phyloP scores from a whole-genome alignment of 2,797 vertebrate genomes.

The Darevskia mixta region DNA sequence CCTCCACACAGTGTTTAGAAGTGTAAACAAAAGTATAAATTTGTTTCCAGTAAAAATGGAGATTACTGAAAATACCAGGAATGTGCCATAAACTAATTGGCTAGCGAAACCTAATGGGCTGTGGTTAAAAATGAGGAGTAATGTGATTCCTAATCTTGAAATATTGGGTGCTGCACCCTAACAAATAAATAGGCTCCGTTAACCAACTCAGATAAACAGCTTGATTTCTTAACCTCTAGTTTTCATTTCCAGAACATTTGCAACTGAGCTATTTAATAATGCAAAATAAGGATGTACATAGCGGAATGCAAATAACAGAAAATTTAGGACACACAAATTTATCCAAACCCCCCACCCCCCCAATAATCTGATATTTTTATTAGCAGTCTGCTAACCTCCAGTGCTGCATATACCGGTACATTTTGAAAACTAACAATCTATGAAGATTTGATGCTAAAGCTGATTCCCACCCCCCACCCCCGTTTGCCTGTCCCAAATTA shows the following conservation, averaged over 20 bases:
- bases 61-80: slow-evolving; percentile 65
- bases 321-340: slow-evolving; percentile 61
- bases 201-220: slow-evolving; percentile 63
- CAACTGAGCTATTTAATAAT: slow-evolving; percentile 44
- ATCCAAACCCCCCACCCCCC: slow-evolving; percentile 23
- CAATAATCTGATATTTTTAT: slow-evolving; percentile 41
- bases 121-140: slow-evolving; percentile 69
- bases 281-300: slow-evolving; percentile 56
- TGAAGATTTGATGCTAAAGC: slow-evolving; percentile 61
- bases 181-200: slow-evolving; percentile 63
- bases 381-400: slow-evolving; percentile 52
- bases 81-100: slow-evolving; percentile 63
- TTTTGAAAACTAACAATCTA: slow-evolving; percentile 69
- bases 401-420: slow-evolving; percentile 59
- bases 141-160: slow-evolving; percentile 69
- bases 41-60: slow-evolving; percentile 21
- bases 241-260: slow-evolving; percentile 49
- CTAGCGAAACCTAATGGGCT: slow-evolving; percentile 62
- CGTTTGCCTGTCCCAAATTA: slow-evolving; percentile 76
- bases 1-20: slow-evolving; percentile 13
- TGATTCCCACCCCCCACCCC: slow-evolving; percentile 68
- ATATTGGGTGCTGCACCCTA: slow-evolving; percentile 67
- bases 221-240: slow-evolving; percentile 60
- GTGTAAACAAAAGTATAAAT: slow-evolving; percentile 25
- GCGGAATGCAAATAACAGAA: slow-evolving; percentile 31